Conservation (phyloP, 1,140 invertebrate species). For the Calliopsis andreniformis region DNA sequence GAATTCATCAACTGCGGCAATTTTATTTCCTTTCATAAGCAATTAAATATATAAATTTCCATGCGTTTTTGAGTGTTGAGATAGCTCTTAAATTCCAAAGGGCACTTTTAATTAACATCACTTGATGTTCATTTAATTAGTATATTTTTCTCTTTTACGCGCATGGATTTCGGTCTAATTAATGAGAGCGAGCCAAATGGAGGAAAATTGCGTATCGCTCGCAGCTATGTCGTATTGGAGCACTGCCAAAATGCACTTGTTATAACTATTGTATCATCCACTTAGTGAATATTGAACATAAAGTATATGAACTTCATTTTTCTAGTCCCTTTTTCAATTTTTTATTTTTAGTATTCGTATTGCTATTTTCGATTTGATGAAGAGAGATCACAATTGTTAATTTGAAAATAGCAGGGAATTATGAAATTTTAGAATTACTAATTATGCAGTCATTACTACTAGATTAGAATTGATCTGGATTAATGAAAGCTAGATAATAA, state of each 20-base stretch:
- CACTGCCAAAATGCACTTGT: slow-evolving; percentile 51
- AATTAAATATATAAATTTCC: slow-evolving; percentile 24
- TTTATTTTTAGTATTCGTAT: not conserved
- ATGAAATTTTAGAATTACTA: too few relatives aligned
- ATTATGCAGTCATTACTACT: too few relatives aligned
- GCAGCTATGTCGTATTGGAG: slow-evolving; percentile 45
- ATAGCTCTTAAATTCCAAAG: slow-evolving; percentile 18
- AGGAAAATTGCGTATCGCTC: slow-evolving; percentile 53
- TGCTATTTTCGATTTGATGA: not conserved
- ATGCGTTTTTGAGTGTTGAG: not conserved
- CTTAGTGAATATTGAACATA: slow-evolving; percentile 61
- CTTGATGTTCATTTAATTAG: slow-evolving; percentile 37
- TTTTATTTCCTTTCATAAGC: slow-evolving; percentile 19
- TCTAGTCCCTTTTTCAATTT: not conserved
- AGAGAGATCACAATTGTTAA: too few relatives aligned
- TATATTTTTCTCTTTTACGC: slow-evolving; percentile 9
- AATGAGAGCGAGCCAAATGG: slow-evolving; percentile 50
- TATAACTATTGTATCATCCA: slow-evolving; percentile 39
- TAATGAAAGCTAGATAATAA: too few relatives aligned
- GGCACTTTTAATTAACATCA: slow-evolving; percentile 37
- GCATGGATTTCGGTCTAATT: slow-evolving; percentile 48
- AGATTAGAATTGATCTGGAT: too few relatives aligned
- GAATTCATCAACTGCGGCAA: slow-evolving; percentile 16
- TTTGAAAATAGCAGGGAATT: too few relatives aligned
- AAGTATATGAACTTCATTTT: slow-evolving; percentile 40